Evolutionary conservation across 1,140 invertebrate genomes (phyloP), one percentile per base, ranked within the genome.

Genomic region (Neodiprion virginianus): DNA sequence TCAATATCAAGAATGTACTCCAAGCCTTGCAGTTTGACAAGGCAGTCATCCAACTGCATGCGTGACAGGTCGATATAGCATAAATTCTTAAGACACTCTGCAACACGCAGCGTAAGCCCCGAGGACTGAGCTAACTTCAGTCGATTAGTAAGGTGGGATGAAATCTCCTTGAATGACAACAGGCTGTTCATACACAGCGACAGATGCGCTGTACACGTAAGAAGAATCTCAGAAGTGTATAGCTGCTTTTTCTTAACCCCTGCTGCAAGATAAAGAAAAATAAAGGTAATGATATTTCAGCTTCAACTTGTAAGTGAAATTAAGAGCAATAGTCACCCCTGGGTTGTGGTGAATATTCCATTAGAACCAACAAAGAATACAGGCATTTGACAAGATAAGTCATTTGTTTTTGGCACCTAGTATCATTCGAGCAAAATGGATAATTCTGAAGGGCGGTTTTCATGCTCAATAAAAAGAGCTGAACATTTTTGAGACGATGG

Each of bases 1-100:
- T 87, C 85, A 2, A 87, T 79, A 11, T 79, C 78, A 7, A 88
- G 71, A 23, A 88, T 85, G 14, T 84, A 79, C 61, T 88, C 87
- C 7, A 88, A 74, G 0, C 83, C 81, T 40, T 82, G 81, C 5
- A 88, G 72, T 68, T 85, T 85, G 1, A 86, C 78, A 53, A 87
- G 85, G 40, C 86, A 88, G 17, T 87, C 81, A 0, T 79, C 76
- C 7, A 85, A 7, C 8, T 83, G 75, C 0, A 71, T 74, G 21
- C 83, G 84, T 0, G 82, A 80, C 0, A 88, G 49, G 72, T 87
- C 86, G 8, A 88, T 78, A 9, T 81, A 82, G 67, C 84, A 83
- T 0, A 86, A 40, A 48, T 78, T 82, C 76, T 88, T 88, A 1
- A 88, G 68, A 47, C 81, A 72, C 66, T 83, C 81, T 0, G 81